These are phyloP conservation scores for Smutsia gigantea DNA, from an alignment of 2,797 vertebrate species.

Conservation along the genomic window DNA sequence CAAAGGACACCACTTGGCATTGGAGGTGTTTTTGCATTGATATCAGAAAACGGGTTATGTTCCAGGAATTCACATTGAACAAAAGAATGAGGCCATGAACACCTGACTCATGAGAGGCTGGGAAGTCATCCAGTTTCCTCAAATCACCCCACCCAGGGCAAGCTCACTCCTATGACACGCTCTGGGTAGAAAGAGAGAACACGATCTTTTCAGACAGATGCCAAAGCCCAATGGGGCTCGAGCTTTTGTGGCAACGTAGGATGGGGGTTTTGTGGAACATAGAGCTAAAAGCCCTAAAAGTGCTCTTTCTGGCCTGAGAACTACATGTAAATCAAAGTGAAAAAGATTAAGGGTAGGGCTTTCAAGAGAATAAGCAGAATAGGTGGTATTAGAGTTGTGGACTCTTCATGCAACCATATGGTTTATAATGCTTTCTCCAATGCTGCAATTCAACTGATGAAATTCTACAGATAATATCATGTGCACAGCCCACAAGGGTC, in stretches of 20 bases:
- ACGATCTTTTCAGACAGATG: not conserved
- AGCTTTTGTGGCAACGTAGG: not conserved
- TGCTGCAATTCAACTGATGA: not conserved
- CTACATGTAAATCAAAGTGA: not conserved
- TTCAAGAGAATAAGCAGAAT: not conserved
- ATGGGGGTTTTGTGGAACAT: too few species aligned
- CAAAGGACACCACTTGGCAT: conserved; percentile 21
- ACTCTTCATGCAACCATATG: rapidly evolving
- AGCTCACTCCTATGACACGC: not conserved
- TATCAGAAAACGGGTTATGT: conserved; percentile 62
- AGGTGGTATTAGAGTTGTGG: not conserved
- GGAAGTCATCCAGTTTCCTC: conserved; percentile 68
- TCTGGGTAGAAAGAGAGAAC: conserved; percentile 38
- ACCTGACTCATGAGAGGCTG: conserved; percentile 68
- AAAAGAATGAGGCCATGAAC: conserved; percentile 60
- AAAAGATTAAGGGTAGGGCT: not conserved
- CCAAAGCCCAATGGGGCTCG: not conserved
- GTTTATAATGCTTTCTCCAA: not conserved
- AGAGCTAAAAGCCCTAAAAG: too few species aligned
- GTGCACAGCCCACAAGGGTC: not conserved
- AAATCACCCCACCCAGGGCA: conserved; percentile 38
- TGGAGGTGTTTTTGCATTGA: conserved; percentile 50
- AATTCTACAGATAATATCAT: not conserved
- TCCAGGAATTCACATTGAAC: conserved; percentile 71
- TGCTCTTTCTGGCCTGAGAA: not conserved